These are phyloP conservation scores for Rhineura floridana DNA, from an alignment of 2,113 vertebrate species.

Conservation along the genomic window DNA sequence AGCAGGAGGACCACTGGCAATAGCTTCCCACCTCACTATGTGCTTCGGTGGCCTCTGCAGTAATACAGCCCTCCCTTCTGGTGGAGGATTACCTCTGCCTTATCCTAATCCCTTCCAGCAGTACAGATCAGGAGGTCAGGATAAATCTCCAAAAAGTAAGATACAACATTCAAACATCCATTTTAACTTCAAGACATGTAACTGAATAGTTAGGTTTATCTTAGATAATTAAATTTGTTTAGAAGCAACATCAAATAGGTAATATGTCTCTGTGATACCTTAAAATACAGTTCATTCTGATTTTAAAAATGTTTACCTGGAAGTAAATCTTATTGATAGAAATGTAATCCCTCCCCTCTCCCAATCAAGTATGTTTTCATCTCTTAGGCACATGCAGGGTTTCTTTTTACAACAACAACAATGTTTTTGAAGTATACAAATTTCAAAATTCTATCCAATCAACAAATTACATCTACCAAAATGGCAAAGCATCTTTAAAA, in stretches of 20 bases:
- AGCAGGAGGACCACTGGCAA: too few relatives aligned
- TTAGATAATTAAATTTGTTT: background rate
- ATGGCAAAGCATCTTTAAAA: background rate
- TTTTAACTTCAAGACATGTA: background rate
- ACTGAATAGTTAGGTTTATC: background rate
- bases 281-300: background rate
- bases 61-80: too few relatives aligned
- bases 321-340: background rate
- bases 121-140: too few relatives aligned
- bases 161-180: background rate
- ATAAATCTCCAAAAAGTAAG: background rate
- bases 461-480: background rate
- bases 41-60: too few relatives aligned
- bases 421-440: too few relatives aligned
- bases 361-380: background rate
- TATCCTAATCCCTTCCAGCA: too few relatives aligned
- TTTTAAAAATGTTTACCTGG: background rate
- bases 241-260: background rate
- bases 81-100: too few relatives aligned
- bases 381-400: background rate
- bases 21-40: too few relatives aligned
- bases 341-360: background rate
- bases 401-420: too few relatives aligned
- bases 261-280: background rate
- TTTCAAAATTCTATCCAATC: too few relatives aligned